phyloP scores from a whole-genome alignment of 2,113 vertebrate genomes.

The Oryzias curvinotus region DNA sequence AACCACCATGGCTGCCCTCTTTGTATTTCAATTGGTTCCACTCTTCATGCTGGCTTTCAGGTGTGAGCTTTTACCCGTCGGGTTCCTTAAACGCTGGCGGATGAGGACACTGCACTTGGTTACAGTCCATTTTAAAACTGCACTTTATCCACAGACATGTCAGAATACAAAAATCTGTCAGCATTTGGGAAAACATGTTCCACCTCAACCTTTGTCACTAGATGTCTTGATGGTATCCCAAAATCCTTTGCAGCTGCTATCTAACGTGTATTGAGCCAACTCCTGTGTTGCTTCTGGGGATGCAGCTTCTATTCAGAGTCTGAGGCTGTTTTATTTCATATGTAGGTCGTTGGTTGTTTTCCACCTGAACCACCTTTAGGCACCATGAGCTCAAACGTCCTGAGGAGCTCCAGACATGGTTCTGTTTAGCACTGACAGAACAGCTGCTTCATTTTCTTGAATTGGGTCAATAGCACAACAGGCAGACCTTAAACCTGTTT shows the following conservation, averaged over 20 bases:
- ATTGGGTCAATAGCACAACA: constrained; percentile 28
- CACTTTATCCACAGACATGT: constrained; percentile 10
- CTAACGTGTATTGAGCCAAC: constrained; percentile 28
- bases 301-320: constrained; percentile 1
- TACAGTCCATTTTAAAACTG: constrained; percentile 18
- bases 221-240: constrained; percentile 20
- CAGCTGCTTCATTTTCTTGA: constrained; percentile 21
- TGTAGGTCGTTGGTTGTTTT: constrained; percentile 11
- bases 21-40: constrained; percentile 2
- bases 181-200: constrained; percentile 30
- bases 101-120: constrained; percentile 5
- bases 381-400: not conserved
- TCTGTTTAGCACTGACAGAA: not conserved
- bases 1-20: not conserved
- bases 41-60: not conserved
- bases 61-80: constrained; percentile 2
- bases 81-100: constrained; percentile 12
- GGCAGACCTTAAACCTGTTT: not conserved
- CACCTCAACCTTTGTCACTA: constrained; percentile 26
- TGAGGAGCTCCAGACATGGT: not conserved
- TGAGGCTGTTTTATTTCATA: constrained; percentile 22
- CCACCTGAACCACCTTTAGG: not conserved
- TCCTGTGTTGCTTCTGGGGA: constrained; percentile 15
- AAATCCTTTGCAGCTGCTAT: constrained; percentile 23
- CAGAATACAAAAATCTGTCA: not conserved